phyloP scores from a whole-genome alignment of 1,140 invertebrate genomes.

The Tetragonula clypearis region DNA sequence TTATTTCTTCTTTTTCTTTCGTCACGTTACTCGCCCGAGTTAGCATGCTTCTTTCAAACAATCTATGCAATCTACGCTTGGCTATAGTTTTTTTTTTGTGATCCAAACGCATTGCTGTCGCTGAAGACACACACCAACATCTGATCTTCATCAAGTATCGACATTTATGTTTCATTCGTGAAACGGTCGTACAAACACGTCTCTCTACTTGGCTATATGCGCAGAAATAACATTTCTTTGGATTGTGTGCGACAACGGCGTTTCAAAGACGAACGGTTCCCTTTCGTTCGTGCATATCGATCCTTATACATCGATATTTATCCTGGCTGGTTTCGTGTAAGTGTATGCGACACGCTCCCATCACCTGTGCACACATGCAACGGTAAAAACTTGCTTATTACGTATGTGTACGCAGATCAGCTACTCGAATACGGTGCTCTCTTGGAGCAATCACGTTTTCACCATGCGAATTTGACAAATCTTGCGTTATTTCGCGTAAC shows the following conservation, averaged over 20 bases:
- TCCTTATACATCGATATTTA: conserved; percentile 20
- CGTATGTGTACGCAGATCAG: not conserved
- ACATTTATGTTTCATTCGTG: not conserved
- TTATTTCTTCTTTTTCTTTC: not conserved
- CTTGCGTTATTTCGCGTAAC: not conserved
- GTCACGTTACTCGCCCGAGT: not conserved
- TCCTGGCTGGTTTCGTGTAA: not conserved
- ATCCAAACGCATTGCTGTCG: conserved; percentile 25
- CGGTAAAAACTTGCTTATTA: conserved; percentile 13
- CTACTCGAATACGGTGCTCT: not conserved
- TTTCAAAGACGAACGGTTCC: conserved; percentile 9
- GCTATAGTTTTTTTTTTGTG: not conserved
- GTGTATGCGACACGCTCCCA: not conserved
- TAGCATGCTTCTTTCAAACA: not conserved
- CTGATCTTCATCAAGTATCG: not conserved
- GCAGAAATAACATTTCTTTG: conserved; percentile 26
- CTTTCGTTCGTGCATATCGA: not conserved
- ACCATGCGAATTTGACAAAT: not conserved
- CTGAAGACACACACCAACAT: not conserved
- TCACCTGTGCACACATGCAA: conserved; percentile 3
- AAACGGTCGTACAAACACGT: not conserved
- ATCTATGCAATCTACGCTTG: not conserved
- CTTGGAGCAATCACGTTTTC: not conserved
- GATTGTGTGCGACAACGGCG: not conserved
- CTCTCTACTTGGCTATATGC: not conserved